Base-by-base conservation (phyloP, 1,140 invertebrate genomes). In the Aethina tumida region DNA sequence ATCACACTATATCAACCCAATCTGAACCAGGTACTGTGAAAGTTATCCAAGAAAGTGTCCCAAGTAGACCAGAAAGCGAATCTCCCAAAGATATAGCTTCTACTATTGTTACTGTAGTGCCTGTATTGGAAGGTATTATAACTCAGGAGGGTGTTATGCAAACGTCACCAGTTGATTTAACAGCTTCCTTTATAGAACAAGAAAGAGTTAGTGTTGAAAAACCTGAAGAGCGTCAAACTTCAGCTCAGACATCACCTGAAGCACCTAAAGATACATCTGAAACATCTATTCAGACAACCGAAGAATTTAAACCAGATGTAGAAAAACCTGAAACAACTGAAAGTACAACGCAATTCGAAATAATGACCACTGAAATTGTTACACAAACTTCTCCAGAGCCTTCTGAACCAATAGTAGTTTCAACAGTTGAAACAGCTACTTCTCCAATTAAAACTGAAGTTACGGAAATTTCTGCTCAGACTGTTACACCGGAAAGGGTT, bases 31-130 rank as follows among this genome's bases (percentile, higher is more conserved):
- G 59, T 14, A 68, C 67, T 20, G 73, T 78, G 1, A 78, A 77
- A 65, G 63, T 78, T 41, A 56, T 78, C n/a, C 73, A 79, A 64
- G 75, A 79, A 63, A 64, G 62, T 32, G 42, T 75, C 5, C 52
- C 62, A 22, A 60, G 58, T 21, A 41, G 45, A 33, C 49, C 55
- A 9, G 61, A 62, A 45, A 64, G 64, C 35, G 64, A 70, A 58
- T 54, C 55, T 10, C 38, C 60, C 13, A 31, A 64, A 43, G 58
- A 63, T 41, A 58, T 65, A 0, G 40, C 56, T 8, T 64, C 63
- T 6, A 70, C 73, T 42, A 47, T 79, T 13, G 66, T 74, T 2
- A 70, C 65, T 38, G 67, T 71, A 12, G 67, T 74, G 2, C 68
- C 70, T 41, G 63, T 77, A 2, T 53, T 78, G 2, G 75, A 79